Base-by-base conservation (phyloP, 1,140 invertebrate species). In the Spodoptera litura region DNA sequence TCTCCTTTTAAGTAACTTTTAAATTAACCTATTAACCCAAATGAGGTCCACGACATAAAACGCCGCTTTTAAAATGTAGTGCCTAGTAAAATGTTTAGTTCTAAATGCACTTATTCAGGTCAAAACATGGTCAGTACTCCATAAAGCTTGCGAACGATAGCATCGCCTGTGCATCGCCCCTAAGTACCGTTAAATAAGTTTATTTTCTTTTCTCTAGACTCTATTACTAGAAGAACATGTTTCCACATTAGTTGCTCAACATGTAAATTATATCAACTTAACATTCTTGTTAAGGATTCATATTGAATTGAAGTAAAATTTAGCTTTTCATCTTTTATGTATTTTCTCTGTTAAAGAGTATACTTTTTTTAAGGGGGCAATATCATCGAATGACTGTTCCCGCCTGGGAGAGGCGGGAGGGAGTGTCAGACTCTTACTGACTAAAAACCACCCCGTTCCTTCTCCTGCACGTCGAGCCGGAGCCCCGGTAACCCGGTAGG, bases 181-280 rank as follows among this genome's bases (percentile, higher is more conserved):
- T 53, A 20, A 70, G 49, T 70, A 31, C 25, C 51, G 11, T 70
- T 70, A 70, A 52, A 70, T 25, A 70, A 70, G 11, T 51, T 68
- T 5, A 62, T 68, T 27, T 52, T 1, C 51, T 70, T 70, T 68
- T 70, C n/a, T 53, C 49, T 13, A 4, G 27, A 52, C 11, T 52
- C 15, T 20, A 44, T 66, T 66, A 64, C 61, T 11, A 13, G 62
- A 0, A 35, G 2, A 66, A 66, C n/a, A 44, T 31, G 25, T 66
- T 66, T 49, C 20, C 62, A 10, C 62, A 51, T 66, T 66, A 51
- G 61, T 64, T 44, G 35, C 15, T 66, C 20, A 49, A 66, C 38
- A 66, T 66, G 62, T 49, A 49, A 66, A 66, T 66, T 66, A 49
- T 38, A 66, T 20, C 49, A 49, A 38, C 38, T 66, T 49, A 20